Percentiles rank a stretch among this genome's conserved stretches.
phyloP scores from a whole-genome alignment of 2,797 vertebrate species.

The Pipistrellus pygmaeus region DNA sequence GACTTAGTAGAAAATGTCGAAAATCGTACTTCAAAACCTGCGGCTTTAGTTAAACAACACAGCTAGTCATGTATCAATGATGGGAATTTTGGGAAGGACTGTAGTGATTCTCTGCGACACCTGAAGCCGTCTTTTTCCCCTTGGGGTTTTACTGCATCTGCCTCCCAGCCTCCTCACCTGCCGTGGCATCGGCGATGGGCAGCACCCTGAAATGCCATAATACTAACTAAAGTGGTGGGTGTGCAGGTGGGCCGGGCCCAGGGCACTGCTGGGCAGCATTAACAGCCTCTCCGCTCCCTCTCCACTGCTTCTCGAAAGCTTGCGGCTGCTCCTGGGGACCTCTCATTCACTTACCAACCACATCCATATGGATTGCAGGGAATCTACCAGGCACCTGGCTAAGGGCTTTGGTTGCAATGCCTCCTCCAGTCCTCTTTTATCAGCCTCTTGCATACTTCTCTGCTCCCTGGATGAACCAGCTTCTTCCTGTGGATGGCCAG shows the following conservation, averaged over 20 bases:
- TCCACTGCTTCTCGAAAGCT: neutral
- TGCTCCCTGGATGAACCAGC: neutral
- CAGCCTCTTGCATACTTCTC: neutral
- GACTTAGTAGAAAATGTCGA: slow-evolving; percentile 33
- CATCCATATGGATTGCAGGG: neutral
- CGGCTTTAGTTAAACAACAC: neutral
- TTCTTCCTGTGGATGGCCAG: neutral
- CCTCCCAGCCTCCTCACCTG: neutral
- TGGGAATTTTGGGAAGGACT: slow-evolving; percentile 71
- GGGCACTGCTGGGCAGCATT: neutral
- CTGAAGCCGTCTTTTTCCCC: slow-evolving; percentile 52
- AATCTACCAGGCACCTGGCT: neutral
- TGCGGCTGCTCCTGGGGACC: neutral
- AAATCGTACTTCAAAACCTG: neutral
- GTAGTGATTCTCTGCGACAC: slow-evolving; percentile 68
- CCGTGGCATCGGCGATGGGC: neutral
- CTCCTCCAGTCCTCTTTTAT: neutral
- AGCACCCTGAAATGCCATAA: neutral
- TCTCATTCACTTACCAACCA: neutral
- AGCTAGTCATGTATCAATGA: neutral
- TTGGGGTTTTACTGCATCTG: neutral
- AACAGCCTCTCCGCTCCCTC: neutral
- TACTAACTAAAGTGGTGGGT: neutral
- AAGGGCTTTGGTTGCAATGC: neutral
- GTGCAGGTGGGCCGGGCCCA: neutral